Conservation (phyloP, 53 echinoderm and acorn worm species). For the Apostichopus leukothele region DNA sequence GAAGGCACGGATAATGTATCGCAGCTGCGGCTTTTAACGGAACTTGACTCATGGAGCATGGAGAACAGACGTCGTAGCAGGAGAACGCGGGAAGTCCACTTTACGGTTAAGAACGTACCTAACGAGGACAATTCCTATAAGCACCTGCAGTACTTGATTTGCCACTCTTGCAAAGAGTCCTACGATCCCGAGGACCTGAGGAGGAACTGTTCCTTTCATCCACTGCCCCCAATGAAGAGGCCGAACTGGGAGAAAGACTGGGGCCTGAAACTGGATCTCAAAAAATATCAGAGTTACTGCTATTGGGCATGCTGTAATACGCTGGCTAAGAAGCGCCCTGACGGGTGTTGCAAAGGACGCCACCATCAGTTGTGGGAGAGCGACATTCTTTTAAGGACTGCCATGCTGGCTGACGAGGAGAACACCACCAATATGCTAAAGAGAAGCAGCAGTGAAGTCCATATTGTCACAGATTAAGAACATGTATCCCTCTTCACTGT, state of each 20-base stretch:
- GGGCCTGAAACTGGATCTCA: constrained; percentile 1
- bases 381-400: constrained; percentile 59
- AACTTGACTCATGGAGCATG: not conserved
- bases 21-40: not conserved
- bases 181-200: constrained; percentile 1
- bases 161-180: constrained; percentile 11
- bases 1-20: not conserved
- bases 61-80: not conserved
- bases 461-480: not conserved
- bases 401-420: constrained; percentile 22
- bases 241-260: constrained; percentile 24
- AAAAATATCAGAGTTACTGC: constrained; percentile 48
- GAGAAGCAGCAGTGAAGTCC: constrained; percentile 9
- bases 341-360: constrained; percentile 59
- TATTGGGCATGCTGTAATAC: constrained; percentile 70
- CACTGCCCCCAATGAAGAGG: constrained; percentile 33
- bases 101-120: not conserved
- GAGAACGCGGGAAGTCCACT: not conserved
- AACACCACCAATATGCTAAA: constrained; percentile 11
- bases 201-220: constrained; percentile 1
- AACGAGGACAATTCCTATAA: not conserved
- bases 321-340: constrained; percentile 57
- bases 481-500: no score
- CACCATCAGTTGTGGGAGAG: constrained; percentile 71
- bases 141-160: not conserved